These are phyloP conservation scores for Drosophila dunni DNA, from an alignment of 1,140 invertebrate genomes.

Conservation along the genomic window DNA sequence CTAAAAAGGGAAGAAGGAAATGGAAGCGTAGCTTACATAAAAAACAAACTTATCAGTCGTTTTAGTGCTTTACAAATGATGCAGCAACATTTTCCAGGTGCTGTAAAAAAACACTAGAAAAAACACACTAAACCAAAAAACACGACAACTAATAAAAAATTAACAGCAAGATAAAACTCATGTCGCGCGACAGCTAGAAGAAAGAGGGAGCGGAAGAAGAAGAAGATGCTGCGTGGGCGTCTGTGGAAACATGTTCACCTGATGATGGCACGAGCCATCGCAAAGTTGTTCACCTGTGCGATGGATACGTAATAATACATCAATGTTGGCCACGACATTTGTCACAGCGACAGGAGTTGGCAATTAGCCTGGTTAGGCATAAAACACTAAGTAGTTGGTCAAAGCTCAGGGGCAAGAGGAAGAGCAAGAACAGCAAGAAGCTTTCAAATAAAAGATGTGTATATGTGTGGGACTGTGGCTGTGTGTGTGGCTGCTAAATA, in stretches of 20 bases:
- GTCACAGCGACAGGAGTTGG: constrained; percentile 52
- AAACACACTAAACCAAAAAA: constrained; percentile 19
- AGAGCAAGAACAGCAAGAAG: constrained; percentile 2
- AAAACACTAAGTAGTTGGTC: constrained; percentile 21
- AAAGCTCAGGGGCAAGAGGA: constrained; percentile 21
- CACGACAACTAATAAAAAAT: constrained; percentile 70
- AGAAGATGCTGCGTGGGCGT: constrained; percentile 40
- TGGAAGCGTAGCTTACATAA: constrained; percentile 39
- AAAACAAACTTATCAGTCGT: constrained; percentile 51
- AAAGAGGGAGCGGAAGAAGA: constrained; percentile 23
- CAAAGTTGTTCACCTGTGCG: constrained; percentile 44
- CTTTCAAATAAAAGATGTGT: not conserved
- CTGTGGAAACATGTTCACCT: constrained; percentile 28
- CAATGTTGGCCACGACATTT: constrained; percentile 46
- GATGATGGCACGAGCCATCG: constrained; percentile 44
- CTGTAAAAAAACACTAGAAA: constrained; percentile 26
- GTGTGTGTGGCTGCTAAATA: constrained; percentile 45
- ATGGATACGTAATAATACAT: constrained; percentile 37
- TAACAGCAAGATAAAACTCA: constrained; percentile 64
- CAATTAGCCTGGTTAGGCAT: constrained; percentile 39
- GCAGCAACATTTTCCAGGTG: constrained; percentile 41
- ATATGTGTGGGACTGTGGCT: not conserved
- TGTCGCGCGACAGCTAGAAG: constrained; percentile 39
- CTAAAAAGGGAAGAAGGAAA: not conserved
- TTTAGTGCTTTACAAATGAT: constrained; percentile 66